Conservation (phyloP, 37 sponge, comb jelly and placozoan species). For the Tethya wilhelma region DNA sequence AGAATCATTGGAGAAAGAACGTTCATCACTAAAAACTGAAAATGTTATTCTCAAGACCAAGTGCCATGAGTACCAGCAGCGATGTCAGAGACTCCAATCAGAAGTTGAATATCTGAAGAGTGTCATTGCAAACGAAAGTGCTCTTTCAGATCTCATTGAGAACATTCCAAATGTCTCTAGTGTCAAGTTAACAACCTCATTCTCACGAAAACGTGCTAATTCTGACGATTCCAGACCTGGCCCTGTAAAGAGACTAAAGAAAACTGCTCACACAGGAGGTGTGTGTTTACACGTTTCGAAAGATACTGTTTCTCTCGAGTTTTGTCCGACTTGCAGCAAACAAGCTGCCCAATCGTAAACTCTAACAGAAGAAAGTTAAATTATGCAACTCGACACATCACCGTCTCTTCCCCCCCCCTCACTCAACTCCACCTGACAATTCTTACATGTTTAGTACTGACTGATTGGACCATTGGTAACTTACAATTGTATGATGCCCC, state of each 20-base stretch:
- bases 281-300: constrained; percentile 83
- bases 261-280: constrained; percentile 22
- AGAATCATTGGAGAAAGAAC: constrained; percentile 48
- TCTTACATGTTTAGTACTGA: too few species aligned
- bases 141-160: constrained; percentile 49
- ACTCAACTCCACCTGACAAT: neutral
- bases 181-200: constrained; percentile 53
- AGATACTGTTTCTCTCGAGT: constrained; percentile 68
- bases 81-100: constrained; percentile 9
- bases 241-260: constrained; percentile 5
- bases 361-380: neutral
- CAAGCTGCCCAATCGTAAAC: too few species aligned
- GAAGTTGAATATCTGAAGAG: constrained; percentile 75
- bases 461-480: too few species aligned
- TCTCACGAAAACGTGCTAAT: constrained; percentile 31
- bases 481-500: too few species aligned
- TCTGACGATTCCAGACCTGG: neutral
- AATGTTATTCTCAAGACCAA: constrained; percentile 44
- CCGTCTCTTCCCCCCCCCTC: neutral
- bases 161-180: constrained; percentile 62
- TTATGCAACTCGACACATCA: neutral
- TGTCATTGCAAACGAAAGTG: constrained; percentile 75
- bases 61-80: constrained; percentile 33
- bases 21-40: constrained; percentile 36
- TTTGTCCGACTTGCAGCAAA: constrained; percentile 68